phyloP scores from a whole-genome alignment of 2,888 invertebrate species.

The Eupithecia subfuscata region DNA sequence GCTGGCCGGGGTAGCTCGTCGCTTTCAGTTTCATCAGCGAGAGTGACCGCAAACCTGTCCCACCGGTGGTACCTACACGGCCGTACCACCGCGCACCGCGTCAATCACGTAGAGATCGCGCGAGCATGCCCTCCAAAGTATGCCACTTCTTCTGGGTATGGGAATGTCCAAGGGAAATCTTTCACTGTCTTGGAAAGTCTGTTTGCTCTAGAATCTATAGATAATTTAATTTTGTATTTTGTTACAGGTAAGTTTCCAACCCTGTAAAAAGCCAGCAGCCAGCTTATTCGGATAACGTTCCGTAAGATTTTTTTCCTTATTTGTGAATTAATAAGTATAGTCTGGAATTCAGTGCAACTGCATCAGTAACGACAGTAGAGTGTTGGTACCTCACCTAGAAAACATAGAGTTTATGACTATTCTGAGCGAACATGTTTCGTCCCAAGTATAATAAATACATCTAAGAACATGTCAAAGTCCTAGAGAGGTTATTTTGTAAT shows the following conservation, averaged over 20 bases:
- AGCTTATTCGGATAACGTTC: not conserved
- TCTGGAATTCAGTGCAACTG: not conserved
- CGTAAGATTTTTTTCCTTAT: not conserved
- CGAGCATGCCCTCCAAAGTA: slow-evolving; percentile 6
- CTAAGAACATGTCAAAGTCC: not conserved
- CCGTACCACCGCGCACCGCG: not conserved
- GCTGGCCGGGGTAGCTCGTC: slow-evolving; percentile 40
- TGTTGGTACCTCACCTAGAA: not conserved
- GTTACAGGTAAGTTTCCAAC: not conserved
- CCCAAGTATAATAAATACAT: not conserved
- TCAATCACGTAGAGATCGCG: slow-evolving; percentile 37
- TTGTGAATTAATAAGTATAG: not conserved
- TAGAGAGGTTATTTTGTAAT: slow-evolving; percentile 23
- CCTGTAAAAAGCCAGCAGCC: not conserved
- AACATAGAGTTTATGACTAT: not conserved
- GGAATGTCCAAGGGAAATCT: not conserved
- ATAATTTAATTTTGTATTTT: not conserved
- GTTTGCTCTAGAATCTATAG: not conserved
- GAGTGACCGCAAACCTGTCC: slow-evolving; percentile 51
- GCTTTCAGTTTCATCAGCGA: slow-evolving; percentile 63
- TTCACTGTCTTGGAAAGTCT: not conserved
- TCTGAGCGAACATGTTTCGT: not conserved
- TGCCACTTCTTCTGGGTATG: not conserved
- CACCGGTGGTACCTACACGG: slow-evolving; percentile 28
- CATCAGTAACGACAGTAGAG: not conserved